These are phyloP conservation scores for Montifringilla adamsi DNA, from an alignment of 2,113 vertebrate genomes.

Conservation along the genomic window DNA sequence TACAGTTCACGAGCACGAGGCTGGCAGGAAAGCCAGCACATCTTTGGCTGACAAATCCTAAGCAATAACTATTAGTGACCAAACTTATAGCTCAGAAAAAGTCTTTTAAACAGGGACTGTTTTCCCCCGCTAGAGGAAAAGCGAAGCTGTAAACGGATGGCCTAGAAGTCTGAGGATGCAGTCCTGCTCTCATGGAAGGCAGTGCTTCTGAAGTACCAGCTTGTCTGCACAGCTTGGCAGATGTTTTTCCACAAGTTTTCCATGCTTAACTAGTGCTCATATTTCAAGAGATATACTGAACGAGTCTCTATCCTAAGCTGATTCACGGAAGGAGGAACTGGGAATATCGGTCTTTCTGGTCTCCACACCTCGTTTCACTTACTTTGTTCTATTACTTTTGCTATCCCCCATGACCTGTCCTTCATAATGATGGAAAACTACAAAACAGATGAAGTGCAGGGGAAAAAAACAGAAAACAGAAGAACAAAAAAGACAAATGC, in stretches of 20 bases:
- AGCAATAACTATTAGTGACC: background rate
- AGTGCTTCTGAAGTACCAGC: background rate
- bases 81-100: background rate
- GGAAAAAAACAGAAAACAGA: rapidly evolving
- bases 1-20: rapidly evolving
- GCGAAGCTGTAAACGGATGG: background rate
- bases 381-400: background rate
- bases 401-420: background rate
- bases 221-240: background rate
- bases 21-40: background rate
- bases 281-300: background rate
- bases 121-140: rapidly evolving
- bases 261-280: background rate
- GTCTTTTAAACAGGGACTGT: background rate
- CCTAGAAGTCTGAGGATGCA: background rate
- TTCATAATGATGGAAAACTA: background rate
- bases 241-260: background rate
- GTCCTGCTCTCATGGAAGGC: background rate
- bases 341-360: background rate
- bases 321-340: background rate
- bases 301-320: rapidly evolving
- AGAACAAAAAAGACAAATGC: background rate
- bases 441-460: background rate
- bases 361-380: background rate
- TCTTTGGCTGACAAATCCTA: background rate